Conservation (phyloP, 2,797 vertebrate genomes). For the Neoniphon sammara region DNA sequence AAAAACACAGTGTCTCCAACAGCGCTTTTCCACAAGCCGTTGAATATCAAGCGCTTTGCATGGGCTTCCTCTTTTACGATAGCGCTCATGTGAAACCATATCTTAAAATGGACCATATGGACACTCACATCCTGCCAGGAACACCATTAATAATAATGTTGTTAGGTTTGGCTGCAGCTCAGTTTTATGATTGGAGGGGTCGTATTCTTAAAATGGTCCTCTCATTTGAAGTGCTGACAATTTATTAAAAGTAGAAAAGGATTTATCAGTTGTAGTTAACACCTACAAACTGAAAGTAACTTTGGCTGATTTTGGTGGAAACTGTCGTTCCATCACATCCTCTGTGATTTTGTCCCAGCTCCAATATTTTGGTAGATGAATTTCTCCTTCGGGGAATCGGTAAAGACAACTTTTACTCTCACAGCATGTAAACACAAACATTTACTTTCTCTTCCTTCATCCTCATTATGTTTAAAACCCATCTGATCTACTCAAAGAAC, state of each 20-base stretch:
- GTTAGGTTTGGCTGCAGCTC: conserved; percentile 29
- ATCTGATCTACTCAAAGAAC: no score
- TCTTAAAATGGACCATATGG: conserved; percentile 18
- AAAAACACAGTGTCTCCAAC: background rate
- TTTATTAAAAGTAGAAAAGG: background rate
- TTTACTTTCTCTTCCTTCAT: no score
- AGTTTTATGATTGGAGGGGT: background rate
- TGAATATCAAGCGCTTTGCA: conserved; percentile 3
- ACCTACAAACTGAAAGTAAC: background rate
- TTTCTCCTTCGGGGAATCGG: no score
- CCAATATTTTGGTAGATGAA: no score
- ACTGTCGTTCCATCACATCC: no score
- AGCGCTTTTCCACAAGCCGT: background rate
- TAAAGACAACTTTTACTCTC: no score
- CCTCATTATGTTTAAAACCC: no score
- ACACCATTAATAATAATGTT: conserved; percentile 21
- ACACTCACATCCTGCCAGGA: conserved; percentile 30
- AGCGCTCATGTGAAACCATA: conserved; percentile 9
- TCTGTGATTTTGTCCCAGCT: no score
- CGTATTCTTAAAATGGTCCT: background rate
- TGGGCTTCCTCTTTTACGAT: conserved; percentile 13
- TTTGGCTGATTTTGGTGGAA: no score
- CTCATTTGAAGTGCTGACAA: background rate
- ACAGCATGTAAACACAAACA: no score
- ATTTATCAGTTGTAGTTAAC: background rate